Conservation (phyloP, 2,888 invertebrate species). For the Siphlonurus alternatus region DNA sequence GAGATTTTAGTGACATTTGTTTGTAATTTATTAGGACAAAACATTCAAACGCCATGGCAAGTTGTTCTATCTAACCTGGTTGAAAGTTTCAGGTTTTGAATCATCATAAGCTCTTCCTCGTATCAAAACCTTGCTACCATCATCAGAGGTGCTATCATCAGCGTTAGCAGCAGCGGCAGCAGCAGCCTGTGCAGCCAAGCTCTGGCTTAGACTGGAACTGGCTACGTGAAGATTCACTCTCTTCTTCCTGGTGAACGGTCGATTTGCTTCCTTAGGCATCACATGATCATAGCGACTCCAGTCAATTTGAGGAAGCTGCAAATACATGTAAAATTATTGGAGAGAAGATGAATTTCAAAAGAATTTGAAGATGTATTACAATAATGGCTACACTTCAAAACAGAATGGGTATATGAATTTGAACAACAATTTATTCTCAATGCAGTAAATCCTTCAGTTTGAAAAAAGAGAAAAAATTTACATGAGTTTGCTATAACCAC, state of each 20-base stretch:
- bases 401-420: conserved; percentile 7
- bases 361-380: not conserved
- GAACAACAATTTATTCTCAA: not conserved
- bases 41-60: no score
- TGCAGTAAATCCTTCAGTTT: no score
- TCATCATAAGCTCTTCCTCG: conserved; percentile 51
- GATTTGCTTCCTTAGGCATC: conserved; percentile 21
- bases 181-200: not conserved
- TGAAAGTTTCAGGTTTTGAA: conserved; percentile 54
- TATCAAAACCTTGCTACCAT: conserved; percentile 27
- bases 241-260: not conserved
- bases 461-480: no score
- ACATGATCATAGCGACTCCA: conserved; percentile 56
- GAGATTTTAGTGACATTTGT: no score
- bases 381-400: not conserved
- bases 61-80: conserved; percentile 41
- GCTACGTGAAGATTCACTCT: not conserved
- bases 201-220: not conserved
- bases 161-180: not conserved
- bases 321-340: conserved; percentile 8
- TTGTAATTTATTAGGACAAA: no score
- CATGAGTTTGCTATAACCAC: no score
- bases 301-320: conserved; percentile 43
- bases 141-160: conserved; percentile 6
- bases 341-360: not conserved